phyloP scores from a whole-genome alignment of 2,888 invertebrate genomes.

The Branchellion lobata region DNA sequence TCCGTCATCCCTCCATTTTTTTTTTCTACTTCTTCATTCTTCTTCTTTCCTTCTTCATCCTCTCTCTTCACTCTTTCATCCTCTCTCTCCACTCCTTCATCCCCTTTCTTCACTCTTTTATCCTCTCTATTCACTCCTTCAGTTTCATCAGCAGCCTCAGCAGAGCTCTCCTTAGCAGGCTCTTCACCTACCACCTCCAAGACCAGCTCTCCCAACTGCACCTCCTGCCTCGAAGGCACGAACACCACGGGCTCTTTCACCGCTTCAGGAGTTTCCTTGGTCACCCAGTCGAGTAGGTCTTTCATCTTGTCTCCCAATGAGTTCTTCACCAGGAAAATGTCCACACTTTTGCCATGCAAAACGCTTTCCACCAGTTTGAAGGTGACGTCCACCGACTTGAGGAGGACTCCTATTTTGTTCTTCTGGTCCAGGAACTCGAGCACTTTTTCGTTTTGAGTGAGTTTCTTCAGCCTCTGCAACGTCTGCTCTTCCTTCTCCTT shows the following conservation, averaged over 20 bases:
- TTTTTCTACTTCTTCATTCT: too few species aligned
- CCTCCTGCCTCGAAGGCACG: neutral
- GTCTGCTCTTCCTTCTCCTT: conserved; percentile 56
- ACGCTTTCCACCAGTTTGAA: conserved; percentile 59
- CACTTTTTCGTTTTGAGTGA: conserved; percentile 56
- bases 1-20: too few species aligned
- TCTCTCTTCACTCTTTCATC: too few species aligned
- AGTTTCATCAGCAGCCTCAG: too few species aligned
- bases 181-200: too few species aligned
- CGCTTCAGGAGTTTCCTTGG: conserved; percentile 55
- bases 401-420: conserved; percentile 51
- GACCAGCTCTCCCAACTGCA: neutral
- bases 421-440: conserved; percentile 57
- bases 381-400: conserved; percentile 57
- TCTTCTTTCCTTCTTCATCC: too few species aligned
- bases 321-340: conserved; percentile 59
- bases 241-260: conserved; percentile 5
- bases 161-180: too few species aligned
- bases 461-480: conserved; percentile 55
- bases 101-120: too few species aligned
- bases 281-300: conserved; percentile 54
- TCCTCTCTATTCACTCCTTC: too few species aligned
- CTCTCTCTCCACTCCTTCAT: too few species aligned
- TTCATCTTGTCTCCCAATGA: conserved; percentile 59
- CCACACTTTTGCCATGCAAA: conserved; percentile 60